phyloP scores from a whole-genome alignment of 1,140 invertebrate genomes.

The Sitophilus oryzae region DNA sequence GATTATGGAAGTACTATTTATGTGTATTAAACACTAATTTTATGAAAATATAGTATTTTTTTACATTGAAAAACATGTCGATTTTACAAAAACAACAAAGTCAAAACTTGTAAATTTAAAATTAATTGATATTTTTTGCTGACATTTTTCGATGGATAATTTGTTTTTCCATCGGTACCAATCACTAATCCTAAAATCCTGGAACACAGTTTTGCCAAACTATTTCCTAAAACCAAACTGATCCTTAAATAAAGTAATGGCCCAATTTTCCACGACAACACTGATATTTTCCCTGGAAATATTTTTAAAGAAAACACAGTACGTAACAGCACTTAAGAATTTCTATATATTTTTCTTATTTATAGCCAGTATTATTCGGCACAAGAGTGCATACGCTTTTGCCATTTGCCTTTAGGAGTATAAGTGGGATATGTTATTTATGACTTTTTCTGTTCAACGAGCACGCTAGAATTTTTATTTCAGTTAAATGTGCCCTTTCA shows the following conservation, averaged over 20 bases:
- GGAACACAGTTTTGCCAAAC: background rate
- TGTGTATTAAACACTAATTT: too few relatives aligned
- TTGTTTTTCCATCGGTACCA: too few relatives aligned
- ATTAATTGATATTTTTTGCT: background rate
- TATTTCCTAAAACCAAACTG: background rate
- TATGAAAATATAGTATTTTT: too few relatives aligned
- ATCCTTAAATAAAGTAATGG: conserved; percentile 5
- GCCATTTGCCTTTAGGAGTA: conserved; percentile 30
- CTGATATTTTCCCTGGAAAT: conserved; percentile 8
- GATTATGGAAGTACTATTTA: too few relatives aligned
- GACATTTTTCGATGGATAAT: background rate
- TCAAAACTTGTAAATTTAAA: background rate
- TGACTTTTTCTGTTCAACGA: conserved; percentile 23
- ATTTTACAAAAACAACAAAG: too few relatives aligned
- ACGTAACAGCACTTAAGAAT: conserved; percentile 4
- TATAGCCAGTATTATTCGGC: conserved; percentile 30
- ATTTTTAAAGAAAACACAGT: conserved; percentile 16
- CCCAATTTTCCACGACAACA: conserved; percentile 13
- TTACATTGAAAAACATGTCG: too few relatives aligned
- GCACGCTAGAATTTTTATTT: conserved; percentile 28
- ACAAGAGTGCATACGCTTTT: conserved; percentile 34
- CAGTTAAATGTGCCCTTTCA: conserved; percentile 29
- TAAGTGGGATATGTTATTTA: conserved; percentile 34
- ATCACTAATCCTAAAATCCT: too few relatives aligned
- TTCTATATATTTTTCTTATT: conserved; percentile 30